Evolutionary conservation across 1,140 invertebrate genomes (phyloP), one percentile per base, ranked within the genome.

Genomic region (Bombus breviceps): DNA sequence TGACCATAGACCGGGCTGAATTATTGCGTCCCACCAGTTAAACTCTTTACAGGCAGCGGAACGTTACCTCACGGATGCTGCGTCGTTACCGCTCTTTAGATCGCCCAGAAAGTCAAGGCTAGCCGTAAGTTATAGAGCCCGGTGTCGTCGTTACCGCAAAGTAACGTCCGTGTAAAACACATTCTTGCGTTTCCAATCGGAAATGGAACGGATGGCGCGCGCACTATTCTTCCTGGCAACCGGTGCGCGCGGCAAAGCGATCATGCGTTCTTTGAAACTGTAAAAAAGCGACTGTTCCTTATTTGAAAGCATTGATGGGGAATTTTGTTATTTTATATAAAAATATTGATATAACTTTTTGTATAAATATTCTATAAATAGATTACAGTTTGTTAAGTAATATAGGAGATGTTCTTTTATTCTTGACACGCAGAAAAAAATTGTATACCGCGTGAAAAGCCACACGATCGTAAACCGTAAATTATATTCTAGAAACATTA

Each of bases 1-100:
- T 90, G 89, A 90, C 89, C 89, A 88, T 88, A 88, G 89, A 86
- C 81, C 15, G 28, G 64, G 13, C 76, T 88, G 86, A 90, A 90
- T 90, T 90, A 90, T 90, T 90, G 89, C 77, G 80, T 83, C 81
- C 86, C 69, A 83, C 66, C 81, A 72, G 86, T 89, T 90, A 86
- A 90, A 90, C 86, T 90, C 89, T 90, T 90, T 89, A 85, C 84
- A 89, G 78, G n/a, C 72, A 75, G n/a, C 57, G 75, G 74, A 84
- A 82, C 86, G 73, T 88, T 85, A 77, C 68, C 57, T 71, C 66
- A 73, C 41, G 64, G 77, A 89, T 87, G 73, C 81, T 73, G 80
- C 64, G 59, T 88, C 85, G 87, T 88, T 83, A 89, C 85, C 68
- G 76, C 81, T 74, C 47, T 79, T 71, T 78, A 81, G 83, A 75